Evolutionary conservation across 2,888 invertebrate species (phyloP), one percentile per base, ranked within the genome.

Genomic region (Incurvaria masculella): DNA sequence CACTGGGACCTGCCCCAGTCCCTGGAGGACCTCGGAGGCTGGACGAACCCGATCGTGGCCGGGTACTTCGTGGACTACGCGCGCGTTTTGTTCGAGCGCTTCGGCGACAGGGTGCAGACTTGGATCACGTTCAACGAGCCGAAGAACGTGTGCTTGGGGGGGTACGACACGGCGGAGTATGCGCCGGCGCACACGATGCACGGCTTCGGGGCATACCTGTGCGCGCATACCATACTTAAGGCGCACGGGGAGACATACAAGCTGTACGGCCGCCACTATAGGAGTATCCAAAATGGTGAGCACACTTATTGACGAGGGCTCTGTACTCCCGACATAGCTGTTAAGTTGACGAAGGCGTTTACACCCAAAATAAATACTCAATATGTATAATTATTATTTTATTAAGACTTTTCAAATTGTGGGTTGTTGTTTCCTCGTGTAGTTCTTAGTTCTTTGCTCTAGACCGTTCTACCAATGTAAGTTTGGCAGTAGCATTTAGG

Each of bases 71-170:
- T 68, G 14, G 81, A 83, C 53, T 86, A 83, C 49, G 84, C 86
- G 0, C 58, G 76, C 65, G 62, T 81, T 1, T 61, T 86, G 1
- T 81, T 81, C 51, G 58, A 66, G 42, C 53, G 67, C 14, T 81
- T 81, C 45, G 82, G 80, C 0, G 63, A 73, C 42, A 64, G 69
- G 46, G 79, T 83, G 0, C 66, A 72, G 27, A 56, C 60, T 33
- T 87, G 87, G 84, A 63, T 83, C 2, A 87, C 88, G 0, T 76
- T 87, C 58, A 88, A 88, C 62, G 87, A 87, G 62, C 85, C 86
- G 0, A 59, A 62, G 1, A 63, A 74, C 0, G 70, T 79, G 57
- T 80, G 81, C 53, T 60, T 63, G 11, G 65, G 60, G 1, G 80
- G 80, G 0, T 83, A 82, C 52, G 81, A 81, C 0, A 44, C 45